Evolutionary conservation across 2,888 invertebrate genomes (phyloP).

Genomic region (Calameuta filiformis): DNA sequence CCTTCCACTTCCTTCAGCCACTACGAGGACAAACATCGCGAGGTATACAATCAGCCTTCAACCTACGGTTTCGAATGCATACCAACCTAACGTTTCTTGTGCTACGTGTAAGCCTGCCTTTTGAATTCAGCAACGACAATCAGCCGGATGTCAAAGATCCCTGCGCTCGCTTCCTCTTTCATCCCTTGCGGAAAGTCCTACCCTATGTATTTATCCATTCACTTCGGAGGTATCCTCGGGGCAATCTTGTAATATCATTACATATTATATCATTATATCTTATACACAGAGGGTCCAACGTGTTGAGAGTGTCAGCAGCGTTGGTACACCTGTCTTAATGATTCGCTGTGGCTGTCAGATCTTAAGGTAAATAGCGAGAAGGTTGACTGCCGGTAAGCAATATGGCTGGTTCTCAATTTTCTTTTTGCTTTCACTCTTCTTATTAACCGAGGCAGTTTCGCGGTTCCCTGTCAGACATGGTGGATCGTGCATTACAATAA

Average conservation of each 20-base stretch:
- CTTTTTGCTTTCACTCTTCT: background rate
- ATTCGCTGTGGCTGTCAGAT: background rate
- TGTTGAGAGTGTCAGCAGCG: background rate
- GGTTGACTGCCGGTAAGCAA: background rate
- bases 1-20: slow-evolving; percentile 25
- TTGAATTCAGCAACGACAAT: background rate
- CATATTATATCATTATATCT: background rate
- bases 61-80: background rate
- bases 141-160: background rate
- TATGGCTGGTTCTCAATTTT: background rate
- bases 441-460: background rate
- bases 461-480: slow-evolving; percentile 31
- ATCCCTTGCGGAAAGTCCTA: background rate
- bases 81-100: background rate
- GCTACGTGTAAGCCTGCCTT: background rate
- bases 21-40: slow-evolving; percentile 43
- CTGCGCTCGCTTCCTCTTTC: background rate
- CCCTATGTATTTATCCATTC: background rate
- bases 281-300: background rate
- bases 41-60: slow-evolving; percentile 12
- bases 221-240: background rate
- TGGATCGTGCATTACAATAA: slow-evolving; percentile 60
- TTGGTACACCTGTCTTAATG: background rate
- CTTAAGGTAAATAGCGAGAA: background rate
- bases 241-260: background rate